Base-by-base conservation (phyloP, 2,888 invertebrate genomes). In the Panzeria rudis region DNA sequence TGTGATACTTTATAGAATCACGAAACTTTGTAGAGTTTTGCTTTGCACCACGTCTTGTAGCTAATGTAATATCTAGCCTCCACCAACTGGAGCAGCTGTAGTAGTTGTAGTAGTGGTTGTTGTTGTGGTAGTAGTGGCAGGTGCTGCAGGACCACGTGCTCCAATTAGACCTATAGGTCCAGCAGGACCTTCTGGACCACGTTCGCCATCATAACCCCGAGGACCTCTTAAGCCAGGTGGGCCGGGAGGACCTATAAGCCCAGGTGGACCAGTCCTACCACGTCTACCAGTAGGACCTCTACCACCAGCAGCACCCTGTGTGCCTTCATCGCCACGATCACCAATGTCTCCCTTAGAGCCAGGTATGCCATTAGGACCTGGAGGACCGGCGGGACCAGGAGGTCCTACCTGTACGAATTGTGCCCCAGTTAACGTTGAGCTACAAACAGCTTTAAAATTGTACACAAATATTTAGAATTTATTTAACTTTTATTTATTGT, bases 191-290 rank as follows among this genome's bases (percentile, higher is more conserved):
- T 82, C 86, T 13, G 73, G 76, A 4, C 87, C 88, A 20, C 87
- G 82, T 20, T 86, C 85, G 5, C 87, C 88, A 20, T 62, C 69
- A 79, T 86, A 87, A 47, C 88, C 87, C 13, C 86, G 87, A 15
- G 84, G 75, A 8, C 87, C 87, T 54, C 87, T 59, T 29, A 66
- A 1, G 9, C 56, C 76, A 0, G 76, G 84, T 0, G 47, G 13
- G 23, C 87, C 87, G 0, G 86, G 84, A 5, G 86, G 86, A 0
- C 87, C 88, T 17, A 86, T 56, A 1, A 83, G 61, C 5, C 88
- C 88, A 9, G 86, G 64, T 4, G 66, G 54, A 9, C 86, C 86
- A 3, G 83, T 61, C 17, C 71, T 68, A 0, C 75, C 81, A 13
- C 50, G 71, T 11, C 54, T 62, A 11, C 88, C 87, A 13, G 54